A percentile compares a stretch with the other conserved stretches of the same genome.
These are phyloP conservation scores for Neopipo cinnamomea DNA, from an alignment of 2,113 vertebrate genomes.

Conservation along the genomic window DNA sequence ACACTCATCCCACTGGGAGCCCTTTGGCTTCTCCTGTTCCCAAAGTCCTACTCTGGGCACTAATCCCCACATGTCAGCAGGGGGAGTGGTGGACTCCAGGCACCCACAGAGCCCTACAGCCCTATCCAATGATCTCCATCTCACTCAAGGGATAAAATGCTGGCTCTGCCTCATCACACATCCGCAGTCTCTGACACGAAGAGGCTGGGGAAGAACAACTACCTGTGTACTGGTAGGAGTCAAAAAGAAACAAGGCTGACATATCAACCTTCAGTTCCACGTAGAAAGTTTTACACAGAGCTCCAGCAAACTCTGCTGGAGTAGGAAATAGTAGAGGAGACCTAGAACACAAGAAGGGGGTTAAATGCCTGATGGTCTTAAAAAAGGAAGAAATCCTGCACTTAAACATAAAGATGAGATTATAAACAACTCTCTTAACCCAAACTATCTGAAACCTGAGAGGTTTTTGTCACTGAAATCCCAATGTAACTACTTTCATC, in stretches of 20 bases:
- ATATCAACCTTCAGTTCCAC: neutral
- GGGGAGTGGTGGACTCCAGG: neutral
- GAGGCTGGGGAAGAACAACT: neutral
- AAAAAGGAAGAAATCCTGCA: neutral
- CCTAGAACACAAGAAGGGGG: neutral
- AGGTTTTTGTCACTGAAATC: constrained; percentile 9
- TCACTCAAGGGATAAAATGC: rapidly evolving
- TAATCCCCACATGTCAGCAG: rapidly evolving
- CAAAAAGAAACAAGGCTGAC: neutral
- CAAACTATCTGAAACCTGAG: constrained; percentile 18
- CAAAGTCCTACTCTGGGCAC: neutral
- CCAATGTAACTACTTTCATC: neutral
- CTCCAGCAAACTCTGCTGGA: constrained; percentile 30
- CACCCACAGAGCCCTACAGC: neutral
- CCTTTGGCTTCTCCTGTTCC: neutral
- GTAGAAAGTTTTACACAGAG: neutral
- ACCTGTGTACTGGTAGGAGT: neutral
- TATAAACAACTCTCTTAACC: neutral
- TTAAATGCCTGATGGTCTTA: neutral
- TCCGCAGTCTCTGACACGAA: neutral
- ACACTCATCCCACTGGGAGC: neutral
- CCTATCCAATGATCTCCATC: rapidly evolving
- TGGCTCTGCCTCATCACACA: neutral
- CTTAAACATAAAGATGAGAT: neutral
- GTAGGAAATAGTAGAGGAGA: neutral